Evolutionary conservation across 2,113 vertebrate genomes (phyloP).

Genomic region (Xyliphius kryptos): DNA sequence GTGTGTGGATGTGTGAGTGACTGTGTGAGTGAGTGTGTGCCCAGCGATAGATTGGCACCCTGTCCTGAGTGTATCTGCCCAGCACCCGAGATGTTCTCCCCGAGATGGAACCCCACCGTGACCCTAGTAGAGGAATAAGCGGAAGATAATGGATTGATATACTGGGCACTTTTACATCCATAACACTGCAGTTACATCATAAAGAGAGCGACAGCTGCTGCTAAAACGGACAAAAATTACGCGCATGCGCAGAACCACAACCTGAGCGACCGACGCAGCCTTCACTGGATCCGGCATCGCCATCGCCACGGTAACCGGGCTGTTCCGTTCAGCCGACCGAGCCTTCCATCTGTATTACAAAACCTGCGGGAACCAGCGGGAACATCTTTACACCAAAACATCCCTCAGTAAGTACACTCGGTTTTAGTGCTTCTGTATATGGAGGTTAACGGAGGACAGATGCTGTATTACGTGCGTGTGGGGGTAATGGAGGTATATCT

Average conservation of each 20-base stretch:
- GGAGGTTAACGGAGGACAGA: neutral
- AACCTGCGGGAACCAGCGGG: neutral
- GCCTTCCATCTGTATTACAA: neutral
- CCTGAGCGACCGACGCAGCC: conserved; percentile 17
- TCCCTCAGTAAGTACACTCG: neutral
- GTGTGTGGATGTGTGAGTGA: too few relatives aligned
- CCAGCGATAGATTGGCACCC: too few relatives aligned
- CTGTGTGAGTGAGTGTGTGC: too few relatives aligned
- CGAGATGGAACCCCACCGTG: too few relatives aligned
- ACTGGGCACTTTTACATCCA: neutral
- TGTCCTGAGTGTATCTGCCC: too few relatives aligned
- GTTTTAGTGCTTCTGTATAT: neutral
- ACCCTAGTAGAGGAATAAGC: too few relatives aligned
- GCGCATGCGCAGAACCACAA: conserved; percentile 13
- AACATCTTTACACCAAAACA: neutral
- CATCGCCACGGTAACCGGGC: conserved; percentile 40
- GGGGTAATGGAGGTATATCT: neutral
- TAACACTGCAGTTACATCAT: conserved; percentile 31
- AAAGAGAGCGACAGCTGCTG: conserved; percentile 25
- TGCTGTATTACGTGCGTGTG: neutral
- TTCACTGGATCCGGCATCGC: conserved; percentile 27
- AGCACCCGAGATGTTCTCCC: too few relatives aligned
- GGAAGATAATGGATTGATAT: too few relatives aligned
- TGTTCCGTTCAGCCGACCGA: conserved; percentile 21
- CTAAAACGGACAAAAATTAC: neutral